Conservation (phyloP, 2,888 invertebrate genomes). For the Portevinia maculata region DNA sequence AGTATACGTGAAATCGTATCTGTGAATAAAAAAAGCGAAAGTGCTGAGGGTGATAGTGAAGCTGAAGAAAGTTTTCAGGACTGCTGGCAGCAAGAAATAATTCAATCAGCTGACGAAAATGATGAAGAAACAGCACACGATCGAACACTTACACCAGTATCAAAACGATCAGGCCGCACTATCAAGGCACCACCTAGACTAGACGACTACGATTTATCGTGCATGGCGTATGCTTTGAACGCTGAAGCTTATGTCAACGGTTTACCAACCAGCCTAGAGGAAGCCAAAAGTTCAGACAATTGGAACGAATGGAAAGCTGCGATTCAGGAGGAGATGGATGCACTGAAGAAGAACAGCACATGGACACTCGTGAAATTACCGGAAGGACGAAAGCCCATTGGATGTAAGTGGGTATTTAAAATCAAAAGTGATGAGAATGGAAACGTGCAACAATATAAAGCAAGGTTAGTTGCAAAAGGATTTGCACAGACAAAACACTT, state of each 20-base stretch:
- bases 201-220: conserved; percentile 16
- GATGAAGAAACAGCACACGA: too few species aligned
- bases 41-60: background rate
- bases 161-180: conserved; percentile 3
- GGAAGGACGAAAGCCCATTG: conserved; percentile 4
- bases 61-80: conserved; percentile 4
- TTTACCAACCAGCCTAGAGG: conserved; percentile 12
- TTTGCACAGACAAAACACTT: conserved; percentile 40
- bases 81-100: too few species aligned
- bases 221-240: too few species aligned
- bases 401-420: conserved; percentile 31
- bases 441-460: too few species aligned
- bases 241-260: conserved; percentile 28
- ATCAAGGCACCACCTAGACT: background rate
- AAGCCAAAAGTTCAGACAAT: conserved; percentile 23
- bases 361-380: conserved; percentile 31
- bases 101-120: too few species aligned
- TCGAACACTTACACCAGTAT: too few species aligned
- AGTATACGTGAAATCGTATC: too few species aligned
- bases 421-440: conserved; percentile 23
- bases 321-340: conserved; percentile 55
- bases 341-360: conserved; percentile 69
- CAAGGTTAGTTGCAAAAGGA: conserved; percentile 36
- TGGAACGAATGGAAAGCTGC: conserved; percentile 53
- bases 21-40: background rate